Percentiles rank a stretch among this genome's conserved stretches.
phyloP scores from a whole-genome alignment of 2,888 invertebrate species.

The Sialis fuliginosa region DNA sequence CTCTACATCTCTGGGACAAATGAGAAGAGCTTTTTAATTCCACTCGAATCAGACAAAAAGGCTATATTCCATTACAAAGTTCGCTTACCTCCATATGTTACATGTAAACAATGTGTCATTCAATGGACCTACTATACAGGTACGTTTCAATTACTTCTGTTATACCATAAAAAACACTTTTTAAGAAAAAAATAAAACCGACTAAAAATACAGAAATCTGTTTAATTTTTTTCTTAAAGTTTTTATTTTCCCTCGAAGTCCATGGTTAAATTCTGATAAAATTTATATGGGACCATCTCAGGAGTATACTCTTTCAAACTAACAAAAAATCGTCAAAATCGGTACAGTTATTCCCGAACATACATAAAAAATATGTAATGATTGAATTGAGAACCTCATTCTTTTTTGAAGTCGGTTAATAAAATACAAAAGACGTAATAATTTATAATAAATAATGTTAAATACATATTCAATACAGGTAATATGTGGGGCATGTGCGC shows the following conservation, averaged over 20 bases:
- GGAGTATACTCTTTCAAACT: too few relatives aligned
- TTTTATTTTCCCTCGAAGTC: neutral
- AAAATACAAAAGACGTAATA: neutral
- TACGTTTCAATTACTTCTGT: constrained; percentile 13
- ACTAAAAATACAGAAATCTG: neutral
- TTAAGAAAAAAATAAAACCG: neutral
- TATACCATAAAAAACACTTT: neutral
- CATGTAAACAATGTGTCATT: constrained; percentile 78
- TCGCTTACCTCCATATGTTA: constrained; percentile 61
- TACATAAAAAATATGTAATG: too few relatives aligned
- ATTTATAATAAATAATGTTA: neutral
- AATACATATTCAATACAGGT: constrained; percentile 28
- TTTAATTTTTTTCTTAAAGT: neutral
- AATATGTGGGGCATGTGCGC: constrained; percentile 84
- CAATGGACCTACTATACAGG: constrained; percentile 87
- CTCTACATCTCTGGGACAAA: constrained; percentile 54
- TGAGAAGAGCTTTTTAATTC: constrained; percentile 52
- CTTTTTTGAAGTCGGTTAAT: too few relatives aligned
- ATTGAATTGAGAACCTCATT: too few relatives aligned
- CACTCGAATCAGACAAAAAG: constrained; percentile 31
- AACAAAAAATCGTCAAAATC: too few relatives aligned
- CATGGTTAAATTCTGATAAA: too few relatives aligned
- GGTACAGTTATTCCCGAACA: too few relatives aligned
- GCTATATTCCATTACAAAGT: constrained; percentile 50
- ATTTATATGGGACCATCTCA: too few relatives aligned